Conservation (phyloP, 2,888 invertebrate species). For the Limnephilus marmoratus region DNA sequence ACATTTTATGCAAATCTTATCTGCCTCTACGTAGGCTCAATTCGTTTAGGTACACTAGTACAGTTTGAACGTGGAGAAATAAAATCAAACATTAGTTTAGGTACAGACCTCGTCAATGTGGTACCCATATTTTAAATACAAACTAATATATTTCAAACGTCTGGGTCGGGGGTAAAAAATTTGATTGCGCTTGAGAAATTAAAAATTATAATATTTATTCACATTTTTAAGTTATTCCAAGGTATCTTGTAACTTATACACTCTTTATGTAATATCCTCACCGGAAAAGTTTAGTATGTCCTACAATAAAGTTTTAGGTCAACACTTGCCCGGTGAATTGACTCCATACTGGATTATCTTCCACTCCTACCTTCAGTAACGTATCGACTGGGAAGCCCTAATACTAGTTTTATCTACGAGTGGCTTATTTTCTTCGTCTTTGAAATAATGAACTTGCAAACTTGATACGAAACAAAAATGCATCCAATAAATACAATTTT, state of each 20-base stretch:
- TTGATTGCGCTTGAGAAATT: not conserved
- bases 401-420: not conserved
- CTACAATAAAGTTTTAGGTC: not conserved
- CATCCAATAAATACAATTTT: not conserved
- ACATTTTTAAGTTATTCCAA: not conserved
- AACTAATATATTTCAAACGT: not conserved
- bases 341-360: constrained; percentile 34
- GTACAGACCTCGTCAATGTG: not conserved
- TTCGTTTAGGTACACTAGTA: not conserved
- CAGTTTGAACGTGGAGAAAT: not conserved
- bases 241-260: not conserved
- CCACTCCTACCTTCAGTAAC: constrained; percentile 10
- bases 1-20: not conserved
- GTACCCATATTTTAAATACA: not conserved
- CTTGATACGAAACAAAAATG: not conserved
- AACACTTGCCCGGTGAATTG: constrained; percentile 9
- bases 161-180: not conserved
- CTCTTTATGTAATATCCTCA: not conserved
- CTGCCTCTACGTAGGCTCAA: not conserved
- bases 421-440: not conserved
- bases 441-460: not conserved
- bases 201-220: not conserved
- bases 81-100: not conserved
- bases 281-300: not conserved
- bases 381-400: constrained; percentile 28